Evolutionary conservation across 2,797 vertebrate species (phyloP).

Genomic region (Leptatherina wallacei): DNA sequence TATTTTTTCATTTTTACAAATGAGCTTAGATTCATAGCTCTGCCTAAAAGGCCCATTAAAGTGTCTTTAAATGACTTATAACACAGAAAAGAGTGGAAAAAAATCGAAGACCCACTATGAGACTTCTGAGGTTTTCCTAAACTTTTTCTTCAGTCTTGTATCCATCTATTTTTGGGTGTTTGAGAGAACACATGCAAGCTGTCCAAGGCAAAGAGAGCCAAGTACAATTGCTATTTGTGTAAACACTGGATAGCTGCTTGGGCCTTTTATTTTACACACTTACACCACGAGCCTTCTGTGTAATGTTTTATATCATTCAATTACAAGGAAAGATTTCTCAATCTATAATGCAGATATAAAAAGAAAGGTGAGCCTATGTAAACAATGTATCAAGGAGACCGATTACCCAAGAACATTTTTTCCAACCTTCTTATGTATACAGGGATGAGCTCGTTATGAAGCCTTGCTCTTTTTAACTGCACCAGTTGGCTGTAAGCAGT

Average conservation of each 20-base stretch:
- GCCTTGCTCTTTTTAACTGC: conserved; percentile 18
- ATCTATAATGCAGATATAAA: conserved; percentile 65
- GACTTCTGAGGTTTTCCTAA: conserved; percentile 39
- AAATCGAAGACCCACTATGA: conserved; percentile 21
- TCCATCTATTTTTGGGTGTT: conserved; percentile 38
- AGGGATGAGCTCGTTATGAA: conserved; percentile 30
- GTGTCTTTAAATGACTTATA: conserved; percentile 17
- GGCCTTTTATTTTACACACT: conserved; percentile 72
- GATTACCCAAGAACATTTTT: conserved; percentile 54
- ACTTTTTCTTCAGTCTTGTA: conserved; percentile 13
- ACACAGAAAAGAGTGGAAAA: conserved; percentile 24
- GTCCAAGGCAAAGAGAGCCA: conserved; percentile 41
- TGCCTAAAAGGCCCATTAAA: conserved; percentile 15
- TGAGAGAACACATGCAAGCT: conserved; percentile 24
- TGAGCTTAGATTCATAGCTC: conserved; percentile 10
- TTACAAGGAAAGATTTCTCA: conserved; percentile 65
- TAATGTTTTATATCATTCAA: conserved; percentile 67
- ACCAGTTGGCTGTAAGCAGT: neutral
- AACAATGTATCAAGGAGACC: conserved; percentile 55
- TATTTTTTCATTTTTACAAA: conserved; percentile 22
- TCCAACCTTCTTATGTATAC: conserved; percentile 56
- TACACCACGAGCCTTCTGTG: conserved; percentile 58
- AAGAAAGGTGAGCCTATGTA: conserved; percentile 56
- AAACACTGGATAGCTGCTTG: conserved; percentile 64
- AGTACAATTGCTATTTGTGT: conserved; percentile 71